These are phyloP conservation scores for Noctua comes DNA, from an alignment of 2,888 invertebrate genomes.

Conservation along the genomic window DNA sequence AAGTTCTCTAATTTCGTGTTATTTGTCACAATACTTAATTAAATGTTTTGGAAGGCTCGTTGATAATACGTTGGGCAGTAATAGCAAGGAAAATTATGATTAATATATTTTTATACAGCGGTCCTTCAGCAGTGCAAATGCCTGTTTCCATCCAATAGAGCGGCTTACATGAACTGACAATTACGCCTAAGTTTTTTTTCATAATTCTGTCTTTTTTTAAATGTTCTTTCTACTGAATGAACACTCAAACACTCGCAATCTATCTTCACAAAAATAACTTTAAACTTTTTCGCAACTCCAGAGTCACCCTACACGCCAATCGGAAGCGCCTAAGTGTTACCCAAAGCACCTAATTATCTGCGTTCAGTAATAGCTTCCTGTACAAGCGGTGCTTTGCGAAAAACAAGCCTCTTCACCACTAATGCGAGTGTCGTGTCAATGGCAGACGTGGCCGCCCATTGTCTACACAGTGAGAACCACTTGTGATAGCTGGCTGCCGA, in stretches of 20 bases:
- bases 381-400: conserved; percentile 59
- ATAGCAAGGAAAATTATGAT: not conserved
- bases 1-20: not conserved
- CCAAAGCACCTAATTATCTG: conserved; percentile 84
- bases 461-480: conserved; percentile 63
- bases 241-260: not conserved
- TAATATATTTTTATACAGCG: not conserved
- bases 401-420: conserved; percentile 63
- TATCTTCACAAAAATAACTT: not conserved
- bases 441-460: conserved; percentile 49
- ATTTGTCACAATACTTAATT: not conserved
- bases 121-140: not conserved
- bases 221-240: not conserved
- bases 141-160: not conserved
- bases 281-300: conserved; percentile 18
- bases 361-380: conserved; percentile 83
- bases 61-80: not conserved
- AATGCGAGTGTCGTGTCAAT: conserved; percentile 78
- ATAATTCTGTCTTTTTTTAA: not conserved
- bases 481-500: conserved; percentile 41
- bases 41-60: not conserved
- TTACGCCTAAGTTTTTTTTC: not conserved
- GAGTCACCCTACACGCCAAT: conserved; percentile 74
- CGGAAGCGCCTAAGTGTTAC: conserved; percentile 85
- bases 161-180: not conserved